Conservation (phyloP, 2,888 invertebrate genomes). For the Trichogramma evanescens region DNA sequence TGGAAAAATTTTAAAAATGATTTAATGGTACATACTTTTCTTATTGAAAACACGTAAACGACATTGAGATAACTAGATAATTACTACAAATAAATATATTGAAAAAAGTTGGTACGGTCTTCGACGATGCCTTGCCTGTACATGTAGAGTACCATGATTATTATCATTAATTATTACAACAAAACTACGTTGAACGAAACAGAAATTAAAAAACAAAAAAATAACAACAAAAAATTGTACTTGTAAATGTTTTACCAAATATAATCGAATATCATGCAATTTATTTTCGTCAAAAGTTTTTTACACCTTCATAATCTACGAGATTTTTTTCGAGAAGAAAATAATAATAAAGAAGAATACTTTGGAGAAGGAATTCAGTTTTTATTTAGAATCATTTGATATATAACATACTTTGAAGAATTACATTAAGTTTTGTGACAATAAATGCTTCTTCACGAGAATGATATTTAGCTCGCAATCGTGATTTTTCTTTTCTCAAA, state of each 20-base stretch:
- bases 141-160: constrained; percentile 38
- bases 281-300: neutral
- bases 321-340: too few species aligned
- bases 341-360: neutral
- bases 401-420: constrained; percentile 15
- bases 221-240: constrained; percentile 35
- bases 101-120: constrained; percentile 44
- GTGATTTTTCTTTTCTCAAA: too few species aligned
- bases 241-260: constrained; percentile 49
- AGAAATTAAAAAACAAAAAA: constrained; percentile 32
- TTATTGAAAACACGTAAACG: constrained; percentile 41
- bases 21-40: constrained; percentile 46
- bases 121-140: constrained; percentile 47
- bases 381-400: constrained; percentile 13
- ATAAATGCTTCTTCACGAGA: constrained; percentile 4
- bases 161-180: neutral
- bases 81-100: constrained; percentile 23
- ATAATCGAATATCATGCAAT: constrained; percentile 43
- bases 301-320: neutral
- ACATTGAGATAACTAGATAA: constrained; percentile 20
- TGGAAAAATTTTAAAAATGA: constrained; percentile 32
- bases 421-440: constrained; percentile 18
- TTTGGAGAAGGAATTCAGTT: neutral
- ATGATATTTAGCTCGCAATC: too few species aligned
- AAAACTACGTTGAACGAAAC: constrained; percentile 34